These are phyloP conservation scores for Seriola aureovittata DNA, from an alignment of 2,113 vertebrate species.

Conservation along the genomic window DNA sequence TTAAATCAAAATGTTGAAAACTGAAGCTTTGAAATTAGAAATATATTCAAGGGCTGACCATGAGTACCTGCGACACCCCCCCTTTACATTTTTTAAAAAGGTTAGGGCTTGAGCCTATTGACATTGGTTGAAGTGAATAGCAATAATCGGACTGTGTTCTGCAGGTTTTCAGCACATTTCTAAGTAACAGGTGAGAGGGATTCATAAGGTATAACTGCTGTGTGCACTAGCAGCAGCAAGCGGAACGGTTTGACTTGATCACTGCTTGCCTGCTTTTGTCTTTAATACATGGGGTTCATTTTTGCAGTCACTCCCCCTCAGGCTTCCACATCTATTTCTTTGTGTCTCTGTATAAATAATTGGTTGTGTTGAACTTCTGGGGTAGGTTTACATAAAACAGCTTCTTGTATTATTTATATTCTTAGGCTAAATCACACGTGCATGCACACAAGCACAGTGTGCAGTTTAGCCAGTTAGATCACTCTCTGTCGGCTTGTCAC, in stretches of 20 bases:
- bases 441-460: neutral
- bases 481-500: constrained; percentile 24
- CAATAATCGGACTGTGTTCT: neutral
- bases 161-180: neutral
- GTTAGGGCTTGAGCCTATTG: neutral
- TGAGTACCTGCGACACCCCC: neutral
- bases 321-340: constrained; percentile 9
- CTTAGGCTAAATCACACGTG: neutral
- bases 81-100: neutral
- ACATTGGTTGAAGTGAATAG: neutral
- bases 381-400: constrained; percentile 40
- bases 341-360: constrained; percentile 31
- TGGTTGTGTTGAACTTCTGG: constrained; percentile 20
- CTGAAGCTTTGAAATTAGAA: constrained; percentile 10
- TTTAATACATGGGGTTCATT: neutral
- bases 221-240: neutral
- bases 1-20: constrained; percentile 8
- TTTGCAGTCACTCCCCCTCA: neutral
- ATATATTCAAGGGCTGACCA: constrained; percentile 12
- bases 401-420: constrained; percentile 56
- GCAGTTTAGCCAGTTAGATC: constrained; percentile 32
- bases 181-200: neutral
- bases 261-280: constrained; percentile 1
- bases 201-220: no score
- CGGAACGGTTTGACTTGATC: constrained; percentile 6